Base-by-base conservation (phyloP, 64 coral and sea anemone genomes). In the Hydrozoanthus tunicans region DNA sequence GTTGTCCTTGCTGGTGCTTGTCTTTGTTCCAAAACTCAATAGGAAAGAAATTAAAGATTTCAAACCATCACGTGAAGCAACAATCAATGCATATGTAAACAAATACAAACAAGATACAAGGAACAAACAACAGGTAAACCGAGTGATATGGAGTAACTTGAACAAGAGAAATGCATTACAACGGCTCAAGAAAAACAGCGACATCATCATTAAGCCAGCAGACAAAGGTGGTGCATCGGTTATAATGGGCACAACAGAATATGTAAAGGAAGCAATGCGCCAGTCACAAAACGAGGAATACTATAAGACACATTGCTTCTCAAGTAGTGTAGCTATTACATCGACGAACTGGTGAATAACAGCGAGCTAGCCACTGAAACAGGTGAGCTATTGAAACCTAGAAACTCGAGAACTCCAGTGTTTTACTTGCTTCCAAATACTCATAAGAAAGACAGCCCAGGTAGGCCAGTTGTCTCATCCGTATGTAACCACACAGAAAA, bases 391-490 rank as follows among this genome's bases (percentile, higher is more conserved):
- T 20, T 20, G 20, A 20, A 20, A 20, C 20, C 20, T 20, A 20
- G 20, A 20, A 20, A 20, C 20, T 20, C 20, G 20, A 20, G 20
- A 20, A 20, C 20, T 20, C 20, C 20, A 20, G 20, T 89, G n/a
- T 89, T 89, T 61, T 89, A 89, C 70, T 27, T 89, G 85, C 51
- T 72, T 1, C 85, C 66, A 14, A 89, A 89, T 20, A 75, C 76
- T 9, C 85, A 89, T 75, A 89, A 89, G 26, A 14, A 15, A n/a
- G 59, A 89, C 57, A 89, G 58, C 26, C 70, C 64, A 17, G 64
- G 5, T 5, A 67, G 64, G 10, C 64, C 64, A 5, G 64, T 67
- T 9, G 64, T 67, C 5, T 9, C 64, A 67, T 67, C 64, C 10
- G 64, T 67, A 67, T 0, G 64, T 0, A 67, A 17, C 10, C 64